A percentile compares a stretch with the other conserved stretches of the same genome.
phyloP scores from a whole-genome alignment of 2,113 vertebrate species.

The Salvelinus namaycush region DNA sequence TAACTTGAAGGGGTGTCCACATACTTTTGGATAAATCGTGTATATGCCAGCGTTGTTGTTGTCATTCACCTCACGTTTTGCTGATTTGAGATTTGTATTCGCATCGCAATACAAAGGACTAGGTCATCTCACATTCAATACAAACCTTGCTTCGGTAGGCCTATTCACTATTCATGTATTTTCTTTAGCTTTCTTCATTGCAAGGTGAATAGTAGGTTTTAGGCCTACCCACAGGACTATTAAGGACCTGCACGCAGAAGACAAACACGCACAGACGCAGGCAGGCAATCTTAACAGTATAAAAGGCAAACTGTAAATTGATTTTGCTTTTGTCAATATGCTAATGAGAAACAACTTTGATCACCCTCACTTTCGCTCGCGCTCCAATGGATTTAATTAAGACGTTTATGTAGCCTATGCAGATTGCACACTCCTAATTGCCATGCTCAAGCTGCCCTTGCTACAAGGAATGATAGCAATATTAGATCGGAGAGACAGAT shows the following conservation, averaged over 20 bases:
- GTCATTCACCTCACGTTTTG: slow-evolving; percentile 1
- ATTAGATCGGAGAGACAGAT: neutral
- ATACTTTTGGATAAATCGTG: no score
- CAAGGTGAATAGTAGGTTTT: neutral
- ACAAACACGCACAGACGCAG: neutral
- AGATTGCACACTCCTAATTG: neutral
- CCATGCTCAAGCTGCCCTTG: neutral
- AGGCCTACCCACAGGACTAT: neutral
- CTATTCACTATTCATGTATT: neutral
- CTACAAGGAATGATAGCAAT: neutral
- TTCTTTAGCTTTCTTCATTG: neutral
- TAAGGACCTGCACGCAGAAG: neutral
- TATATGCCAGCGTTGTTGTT: neutral
- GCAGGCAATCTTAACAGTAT: neutral
- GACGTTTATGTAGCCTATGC: neutral
- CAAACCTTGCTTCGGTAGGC: neutral
- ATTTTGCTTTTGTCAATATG: slow-evolving; percentile 9
- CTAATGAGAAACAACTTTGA: slow-evolving; percentile 5
- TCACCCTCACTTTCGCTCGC: neutral
- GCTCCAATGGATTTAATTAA: slow-evolving; percentile 15
- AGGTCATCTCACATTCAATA: neutral
- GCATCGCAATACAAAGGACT: neutral
- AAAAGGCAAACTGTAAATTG: neutral
- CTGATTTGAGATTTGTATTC: slow-evolving; percentile 2
- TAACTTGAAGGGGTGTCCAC: no score